These are phyloP conservation scores for Melanerpes formicivorus DNA, from an alignment of 2,113 vertebrate species.

Conservation along the genomic window DNA sequence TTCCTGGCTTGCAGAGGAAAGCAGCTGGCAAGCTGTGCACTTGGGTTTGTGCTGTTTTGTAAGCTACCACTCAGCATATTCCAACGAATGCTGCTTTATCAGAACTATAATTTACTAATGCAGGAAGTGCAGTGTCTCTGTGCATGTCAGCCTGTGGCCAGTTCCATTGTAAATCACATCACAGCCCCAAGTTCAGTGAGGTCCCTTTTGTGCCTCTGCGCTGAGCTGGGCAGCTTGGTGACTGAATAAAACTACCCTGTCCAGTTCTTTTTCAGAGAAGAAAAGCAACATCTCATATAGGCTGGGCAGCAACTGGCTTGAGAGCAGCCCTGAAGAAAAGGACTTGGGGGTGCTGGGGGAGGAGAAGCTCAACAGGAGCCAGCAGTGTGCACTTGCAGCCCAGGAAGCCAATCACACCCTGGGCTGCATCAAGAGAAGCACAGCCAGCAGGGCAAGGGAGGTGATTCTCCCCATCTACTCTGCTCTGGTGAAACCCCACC, in stretches of 20 bases:
- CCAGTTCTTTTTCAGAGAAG: background rate
- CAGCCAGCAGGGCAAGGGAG: too few relatives aligned
- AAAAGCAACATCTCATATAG: background rate
- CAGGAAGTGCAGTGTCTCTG: background rate
- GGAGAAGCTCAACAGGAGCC: too few relatives aligned
- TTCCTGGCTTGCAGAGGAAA: background rate
- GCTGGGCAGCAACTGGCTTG: too few relatives aligned
- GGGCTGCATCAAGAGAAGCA: too few relatives aligned
- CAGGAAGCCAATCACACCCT: too few relatives aligned
- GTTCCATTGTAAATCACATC: conserved; percentile 9
- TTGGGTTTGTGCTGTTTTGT: background rate
- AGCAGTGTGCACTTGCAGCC: too few relatives aligned
- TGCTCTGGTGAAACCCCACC: too few relatives aligned
- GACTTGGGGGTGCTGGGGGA: too few relatives aligned
- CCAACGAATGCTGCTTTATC: conserved; percentile 18
- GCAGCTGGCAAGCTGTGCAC: background rate
- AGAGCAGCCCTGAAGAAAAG: too few relatives aligned
- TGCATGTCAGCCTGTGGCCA: background rate
- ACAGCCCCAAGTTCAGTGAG: background rate
- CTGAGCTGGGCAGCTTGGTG: background rate
- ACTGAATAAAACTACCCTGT: background rate
- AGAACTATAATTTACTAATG: conserved; percentile 23
- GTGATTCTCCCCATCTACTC: too few relatives aligned
- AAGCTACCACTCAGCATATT: conserved; percentile 16
- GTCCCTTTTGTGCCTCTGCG: background rate